These are phyloP conservation scores for Tetrao urogallus DNA, from an alignment of 2,113 vertebrate genomes.

Conservation along the genomic window DNA sequence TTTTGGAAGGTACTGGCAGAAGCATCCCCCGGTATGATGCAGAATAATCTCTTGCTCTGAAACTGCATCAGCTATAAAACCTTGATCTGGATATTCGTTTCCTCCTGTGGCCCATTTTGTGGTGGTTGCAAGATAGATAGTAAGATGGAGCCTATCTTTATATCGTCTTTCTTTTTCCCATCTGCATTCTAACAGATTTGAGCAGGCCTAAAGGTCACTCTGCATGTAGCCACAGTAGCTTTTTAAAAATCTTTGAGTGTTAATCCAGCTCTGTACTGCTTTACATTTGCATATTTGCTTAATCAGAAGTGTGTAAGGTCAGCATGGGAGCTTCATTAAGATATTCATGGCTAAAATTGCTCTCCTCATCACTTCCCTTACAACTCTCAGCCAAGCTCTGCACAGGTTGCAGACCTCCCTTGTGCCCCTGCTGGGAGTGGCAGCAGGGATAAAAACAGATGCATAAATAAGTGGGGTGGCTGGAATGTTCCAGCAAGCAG, in stretches of 20 bases:
- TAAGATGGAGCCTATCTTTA: conserved; percentile 28
- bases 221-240: conserved; percentile 40
- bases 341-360: conserved; percentile 66
- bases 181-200: conserved; percentile 54
- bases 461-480: background rate
- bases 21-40: background rate
- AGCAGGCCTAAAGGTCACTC: conserved; percentile 63
- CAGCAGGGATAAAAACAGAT: background rate
- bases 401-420: background rate
- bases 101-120: background rate
- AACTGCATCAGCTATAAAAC: background rate
- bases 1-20: background rate
- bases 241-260: conserved; percentile 63
- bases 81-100: conserved; percentile 14
- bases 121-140: background rate
- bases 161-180: conserved; percentile 26
- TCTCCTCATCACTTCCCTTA: conserved; percentile 53
- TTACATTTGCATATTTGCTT: conserved; percentile 73
- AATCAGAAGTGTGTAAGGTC: conserved; percentile 69
- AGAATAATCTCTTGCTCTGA: background rate
- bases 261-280: conserved; percentile 50
- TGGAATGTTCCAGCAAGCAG: background rate
- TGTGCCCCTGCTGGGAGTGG: background rate
- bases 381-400: background rate
- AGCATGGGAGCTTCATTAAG: conserved; percentile 56